Conservation (phyloP, 2,797 vertebrate genomes). For the Tokudaia tokunoshimensis region DNA sequence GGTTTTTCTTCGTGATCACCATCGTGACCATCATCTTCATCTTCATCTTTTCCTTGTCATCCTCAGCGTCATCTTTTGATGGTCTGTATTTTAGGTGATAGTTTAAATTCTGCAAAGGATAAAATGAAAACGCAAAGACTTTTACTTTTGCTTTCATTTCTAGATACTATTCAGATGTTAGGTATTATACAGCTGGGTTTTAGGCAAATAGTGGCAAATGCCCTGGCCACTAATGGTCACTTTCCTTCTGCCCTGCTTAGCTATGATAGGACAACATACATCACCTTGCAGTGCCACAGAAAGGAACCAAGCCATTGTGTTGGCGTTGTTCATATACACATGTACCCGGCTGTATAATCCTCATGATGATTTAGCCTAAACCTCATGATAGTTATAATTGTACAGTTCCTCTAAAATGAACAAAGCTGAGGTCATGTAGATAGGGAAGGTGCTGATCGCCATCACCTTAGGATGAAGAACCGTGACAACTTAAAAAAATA, state of each 20-base stretch:
- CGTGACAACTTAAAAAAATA: slow-evolving; percentile 53
- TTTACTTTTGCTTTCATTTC: neutral
- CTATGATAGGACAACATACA: slow-evolving; percentile 57
- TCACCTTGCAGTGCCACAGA: slow-evolving; percentile 30
- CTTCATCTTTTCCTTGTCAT: neutral
- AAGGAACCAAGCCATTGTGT: slow-evolving; percentile 66
- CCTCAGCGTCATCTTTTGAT: slow-evolving; percentile 14
- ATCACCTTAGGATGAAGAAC: slow-evolving; percentile 47
- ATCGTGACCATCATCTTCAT: neutral
- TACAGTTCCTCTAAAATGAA: slow-evolving; percentile 60
- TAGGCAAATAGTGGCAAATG: neutral
- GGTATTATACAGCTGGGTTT: neutral
- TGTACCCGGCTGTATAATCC: slow-evolving; percentile 60
- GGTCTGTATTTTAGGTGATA: neutral
- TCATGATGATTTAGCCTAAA: slow-evolving; percentile 73
- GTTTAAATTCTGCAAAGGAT: slow-evolving; percentile 38
- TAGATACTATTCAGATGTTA: neutral
- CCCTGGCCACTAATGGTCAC: slow-evolving; percentile 1
- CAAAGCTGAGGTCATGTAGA: slow-evolving; percentile 69
- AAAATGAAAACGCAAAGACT: neutral
- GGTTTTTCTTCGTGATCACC: neutral
- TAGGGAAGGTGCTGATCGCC: slow-evolving; percentile 14
- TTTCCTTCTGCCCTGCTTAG: slow-evolving; percentile 34
- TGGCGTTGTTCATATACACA: slow-evolving; percentile 49
- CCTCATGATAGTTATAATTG: slow-evolving; percentile 70